Evolutionary conservation across 2,797 vertebrate genomes (phyloP), one percentile per base, ranked within the genome.

Genomic region (Pachyuromys duprasi): DNA sequence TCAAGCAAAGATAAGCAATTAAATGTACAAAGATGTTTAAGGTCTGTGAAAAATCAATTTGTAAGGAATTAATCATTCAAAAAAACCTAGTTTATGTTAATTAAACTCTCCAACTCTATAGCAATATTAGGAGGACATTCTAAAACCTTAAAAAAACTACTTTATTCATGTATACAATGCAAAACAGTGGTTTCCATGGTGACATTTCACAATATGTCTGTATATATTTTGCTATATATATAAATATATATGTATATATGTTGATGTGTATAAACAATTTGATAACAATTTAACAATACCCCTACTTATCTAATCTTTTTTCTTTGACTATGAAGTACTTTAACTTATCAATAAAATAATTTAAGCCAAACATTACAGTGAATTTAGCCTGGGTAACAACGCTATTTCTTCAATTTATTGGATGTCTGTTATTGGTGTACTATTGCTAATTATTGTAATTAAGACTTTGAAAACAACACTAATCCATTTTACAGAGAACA

Each of bases 361-460:
- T 18, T 39, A 13, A 75, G 69, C 17, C 53, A 88, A 60, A 74
- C 20, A 2, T 33, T 36, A 53, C 88, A 18, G 22, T 55, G 39
- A 45, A 57, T 42, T 1, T 84, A 45, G 36, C 63, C 36, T 62
- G 36, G 89, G 81, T n/a, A 76, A 74, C 1, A 91, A 26, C 3
- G 62, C 1, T 60, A 14, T 74, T 57, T 93, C 1, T 42, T 83
- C 13, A 33, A 88, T 24, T 83, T 95, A 82, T 80, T 90, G 62
- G 53, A 26, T 67, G 17, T 45, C 14, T 76, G 72, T 57, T 82
- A 82, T 33, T 93, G 33, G 65, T n/a, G 20, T 79, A 67, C 49
- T 89, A 24, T 83, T 1, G 45, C 7, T 36, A 69, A 45, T 67
- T 86, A 80, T 83, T 62, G 63, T 63, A 96, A 83, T 72, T 95